A percentile compares a stretch with the other conserved stretches of the same genome.
Conservation (phyloP, 2,888 invertebrate genomes). For the Stenchaetothrips biformis region DNA sequence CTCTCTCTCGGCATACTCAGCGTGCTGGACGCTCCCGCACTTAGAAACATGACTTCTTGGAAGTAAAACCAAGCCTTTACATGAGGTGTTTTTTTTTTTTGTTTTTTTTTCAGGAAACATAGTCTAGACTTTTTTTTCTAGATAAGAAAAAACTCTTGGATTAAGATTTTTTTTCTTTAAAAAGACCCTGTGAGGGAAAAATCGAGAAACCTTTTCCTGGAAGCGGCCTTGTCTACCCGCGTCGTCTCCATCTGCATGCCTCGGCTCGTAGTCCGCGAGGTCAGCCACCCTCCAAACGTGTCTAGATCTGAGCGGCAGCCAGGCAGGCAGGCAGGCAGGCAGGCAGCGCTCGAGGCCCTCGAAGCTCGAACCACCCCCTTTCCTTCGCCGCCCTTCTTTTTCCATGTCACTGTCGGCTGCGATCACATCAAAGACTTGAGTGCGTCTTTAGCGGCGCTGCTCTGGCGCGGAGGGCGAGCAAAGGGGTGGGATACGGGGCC, state of each 20-base stretch:
- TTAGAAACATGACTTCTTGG: too few species aligned
- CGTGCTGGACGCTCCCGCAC: too few species aligned
- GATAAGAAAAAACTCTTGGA: too few species aligned
- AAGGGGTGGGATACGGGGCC: not conserved
- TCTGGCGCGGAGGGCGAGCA: not conserved
- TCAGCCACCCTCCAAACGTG: constrained; percentile 11
- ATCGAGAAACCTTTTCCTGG: too few species aligned
- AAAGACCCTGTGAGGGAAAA: too few species aligned
- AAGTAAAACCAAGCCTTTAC: too few species aligned
- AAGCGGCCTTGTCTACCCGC: too few species aligned
- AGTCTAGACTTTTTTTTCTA: too few species aligned
- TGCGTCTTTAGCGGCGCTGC: constrained; percentile 12
- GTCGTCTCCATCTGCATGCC: not conserved
- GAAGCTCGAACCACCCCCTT: not conserved
- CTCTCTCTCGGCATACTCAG: too few species aligned
- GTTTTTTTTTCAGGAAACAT: too few species aligned
- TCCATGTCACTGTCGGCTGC: constrained; percentile 12
- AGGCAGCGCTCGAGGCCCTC: not conserved
- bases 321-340: not conserved
- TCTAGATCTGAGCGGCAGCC: not conserved
- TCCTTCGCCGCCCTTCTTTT: not conserved
- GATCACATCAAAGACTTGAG: constrained; percentile 23
- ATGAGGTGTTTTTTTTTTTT: too few species aligned
- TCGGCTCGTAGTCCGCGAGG: not conserved
- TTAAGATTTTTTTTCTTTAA: too few species aligned